Evolutionary conservation across 2,113 vertebrate genomes (phyloP).

Genomic region (Chamaetylas fuelleborni): DNA sequence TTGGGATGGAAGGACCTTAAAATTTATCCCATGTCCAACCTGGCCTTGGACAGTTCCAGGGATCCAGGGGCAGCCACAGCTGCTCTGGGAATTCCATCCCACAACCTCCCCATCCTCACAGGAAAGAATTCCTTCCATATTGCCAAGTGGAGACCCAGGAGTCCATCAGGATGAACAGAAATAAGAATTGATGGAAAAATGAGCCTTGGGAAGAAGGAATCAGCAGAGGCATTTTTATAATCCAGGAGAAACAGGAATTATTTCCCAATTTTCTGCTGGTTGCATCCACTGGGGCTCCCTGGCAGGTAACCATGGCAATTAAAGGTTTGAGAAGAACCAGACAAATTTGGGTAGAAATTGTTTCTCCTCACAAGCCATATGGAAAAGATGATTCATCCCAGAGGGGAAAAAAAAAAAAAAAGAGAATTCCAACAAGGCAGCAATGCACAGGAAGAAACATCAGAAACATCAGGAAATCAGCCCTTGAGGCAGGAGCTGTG

Average conservation of each 20-base stretch:
- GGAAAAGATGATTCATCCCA: conserved; percentile 9
- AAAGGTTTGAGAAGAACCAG: neutral
- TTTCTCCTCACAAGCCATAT: neutral
- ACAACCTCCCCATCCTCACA: rapidly evolving
- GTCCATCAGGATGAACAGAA: neutral
- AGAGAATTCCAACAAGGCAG: neutral
- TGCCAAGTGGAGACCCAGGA: neutral
- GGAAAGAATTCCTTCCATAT: neutral
- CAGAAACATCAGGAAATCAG: neutral
- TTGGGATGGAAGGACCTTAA: neutral
- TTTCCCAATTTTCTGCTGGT: neutral
- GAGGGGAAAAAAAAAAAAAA: neutral
- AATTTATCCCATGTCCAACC: neutral
- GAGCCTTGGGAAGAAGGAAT: neutral
- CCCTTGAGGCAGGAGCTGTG: neutral
- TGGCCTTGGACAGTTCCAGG: neutral
- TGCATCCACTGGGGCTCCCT: neutral
- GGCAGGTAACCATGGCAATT: conserved; percentile 40
- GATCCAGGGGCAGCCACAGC: neutral
- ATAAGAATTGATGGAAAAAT: neutral
- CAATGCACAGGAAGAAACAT: neutral
- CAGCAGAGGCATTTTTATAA: neutral
- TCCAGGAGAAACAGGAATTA: neutral
- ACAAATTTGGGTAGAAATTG: neutral
- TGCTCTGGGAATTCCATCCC: rapidly evolving